These are phyloP conservation scores for Drosophila serrata DNA, from an alignment of 1,140 invertebrate species.

Conservation along the genomic window DNA sequence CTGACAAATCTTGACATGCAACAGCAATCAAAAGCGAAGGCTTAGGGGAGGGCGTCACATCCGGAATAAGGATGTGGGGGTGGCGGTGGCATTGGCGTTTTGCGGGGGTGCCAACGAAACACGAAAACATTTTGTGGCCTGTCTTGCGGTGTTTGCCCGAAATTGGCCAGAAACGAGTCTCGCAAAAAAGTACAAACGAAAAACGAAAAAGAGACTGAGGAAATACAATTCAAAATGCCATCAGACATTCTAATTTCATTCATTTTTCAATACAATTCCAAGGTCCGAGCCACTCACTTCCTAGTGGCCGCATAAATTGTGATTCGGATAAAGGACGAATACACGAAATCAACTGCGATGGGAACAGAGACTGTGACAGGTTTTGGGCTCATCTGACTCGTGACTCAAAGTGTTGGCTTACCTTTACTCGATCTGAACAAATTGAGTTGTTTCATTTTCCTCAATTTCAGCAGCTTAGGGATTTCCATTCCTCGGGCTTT, in stretches of 20 bases:
- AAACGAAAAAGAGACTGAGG: constrained; percentile 34
- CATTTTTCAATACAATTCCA: constrained; percentile 81
- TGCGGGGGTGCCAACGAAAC: constrained; percentile 16
- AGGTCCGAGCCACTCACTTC: constrained; percentile 39
- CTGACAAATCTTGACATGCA: constrained; percentile 78
- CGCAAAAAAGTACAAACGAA: constrained; percentile 37
- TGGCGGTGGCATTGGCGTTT: neutral
- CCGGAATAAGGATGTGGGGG: constrained; percentile 6
- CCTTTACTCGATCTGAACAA: neutral
- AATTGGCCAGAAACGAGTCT: constrained; percentile 68
- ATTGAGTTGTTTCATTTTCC: constrained; percentile 15
- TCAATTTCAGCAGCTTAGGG: neutral
- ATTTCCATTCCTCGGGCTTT: neutral
- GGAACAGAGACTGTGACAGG: neutral
- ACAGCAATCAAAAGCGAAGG: constrained; percentile 72
- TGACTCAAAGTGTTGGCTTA: neutral
- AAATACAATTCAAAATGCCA: constrained; percentile 82
- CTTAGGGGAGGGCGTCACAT: constrained; percentile 5
- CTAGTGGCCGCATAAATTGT: constrained; percentile 69
- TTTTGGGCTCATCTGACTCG: neutral
- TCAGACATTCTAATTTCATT: constrained; percentile 84
- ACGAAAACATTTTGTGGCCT: constrained; percentile 73
- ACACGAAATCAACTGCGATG: constrained; percentile 6
- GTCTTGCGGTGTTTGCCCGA: constrained; percentile 77
- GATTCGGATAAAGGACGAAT: constrained; percentile 60